phyloP scores from a whole-genome alignment of 2,888 invertebrate genomes.

The Plagiodera versicolora region DNA sequence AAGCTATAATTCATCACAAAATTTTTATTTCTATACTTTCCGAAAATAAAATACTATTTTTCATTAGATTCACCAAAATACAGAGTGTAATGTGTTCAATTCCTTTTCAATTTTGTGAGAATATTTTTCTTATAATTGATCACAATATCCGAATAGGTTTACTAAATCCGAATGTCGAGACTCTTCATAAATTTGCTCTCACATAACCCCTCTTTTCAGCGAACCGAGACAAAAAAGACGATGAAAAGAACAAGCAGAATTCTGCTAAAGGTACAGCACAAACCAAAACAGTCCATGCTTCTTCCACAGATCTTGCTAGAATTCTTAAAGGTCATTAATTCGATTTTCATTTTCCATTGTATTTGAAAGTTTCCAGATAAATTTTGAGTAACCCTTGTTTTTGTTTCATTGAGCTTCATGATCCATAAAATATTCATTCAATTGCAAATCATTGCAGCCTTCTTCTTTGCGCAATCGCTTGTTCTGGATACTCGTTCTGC shows the following conservation, averaged over 20 bases:
- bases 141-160: no score
- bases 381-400: slow-evolving; percentile 34
- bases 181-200: slow-evolving; percentile 8
- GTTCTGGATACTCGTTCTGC: background rate
- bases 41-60: no score
- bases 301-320: slow-evolving; percentile 38
- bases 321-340: slow-evolving; percentile 40
- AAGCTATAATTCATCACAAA: no score
- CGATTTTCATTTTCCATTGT: slow-evolving; percentile 30
- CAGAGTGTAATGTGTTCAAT: no score
- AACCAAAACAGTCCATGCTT: slow-evolving; percentile 45
- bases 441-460: background rate
- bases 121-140: no score
- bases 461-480: background rate
- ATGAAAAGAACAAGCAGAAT: slow-evolving; percentile 51
- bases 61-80: no score
- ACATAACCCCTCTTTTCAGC: slow-evolving; percentile 48
- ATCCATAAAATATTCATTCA: background rate
- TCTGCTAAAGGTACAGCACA: slow-evolving; percentile 51
- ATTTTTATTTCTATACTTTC: no score
- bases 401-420: slow-evolving; percentile 32
- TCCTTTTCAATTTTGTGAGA: no score
- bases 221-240: slow-evolving; percentile 51
- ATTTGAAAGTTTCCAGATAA: slow-evolving; percentile 28
- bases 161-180: no score